These are phyloP conservation scores for Oreochromis mossambicus DNA, from an alignment of 2,797 vertebrate genomes.

Conservation along the genomic window DNA sequence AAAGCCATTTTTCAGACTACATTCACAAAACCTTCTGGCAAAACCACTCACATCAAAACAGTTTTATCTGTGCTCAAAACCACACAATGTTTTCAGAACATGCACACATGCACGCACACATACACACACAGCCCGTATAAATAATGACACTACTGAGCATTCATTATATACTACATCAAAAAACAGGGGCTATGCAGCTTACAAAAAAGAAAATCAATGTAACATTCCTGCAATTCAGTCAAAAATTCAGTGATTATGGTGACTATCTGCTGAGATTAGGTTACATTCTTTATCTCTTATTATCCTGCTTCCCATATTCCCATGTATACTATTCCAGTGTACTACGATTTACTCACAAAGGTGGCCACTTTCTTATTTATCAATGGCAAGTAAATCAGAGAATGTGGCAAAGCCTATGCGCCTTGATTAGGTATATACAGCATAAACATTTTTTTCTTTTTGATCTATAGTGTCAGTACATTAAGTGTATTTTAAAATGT, in stretches of 20 bases:
- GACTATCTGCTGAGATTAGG: background rate
- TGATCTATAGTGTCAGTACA: background rate
- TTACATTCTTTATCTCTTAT: background rate
- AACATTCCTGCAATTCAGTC: background rate
- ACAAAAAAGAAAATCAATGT: background rate
- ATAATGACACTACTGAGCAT: background rate
- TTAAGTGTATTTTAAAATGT: background rate
- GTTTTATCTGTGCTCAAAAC: background rate
- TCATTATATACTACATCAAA: background rate
- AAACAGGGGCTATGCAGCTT: background rate
- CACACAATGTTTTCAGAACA: background rate
- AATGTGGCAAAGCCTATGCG: background rate
- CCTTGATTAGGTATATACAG: background rate
- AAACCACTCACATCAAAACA: background rate
- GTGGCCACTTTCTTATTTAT: background rate
- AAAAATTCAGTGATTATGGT: background rate
- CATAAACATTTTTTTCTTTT: background rate
- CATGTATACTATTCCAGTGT: background rate
- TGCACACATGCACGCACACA: background rate
- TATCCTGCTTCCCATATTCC: background rate
- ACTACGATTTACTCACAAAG: background rate
- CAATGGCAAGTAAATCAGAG: background rate
- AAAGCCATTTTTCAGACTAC: background rate
- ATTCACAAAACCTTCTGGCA: background rate
- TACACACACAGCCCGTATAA: background rate